Evolutionary conservation across 2,888 invertebrate species (phyloP).

Genomic region (Napeogenes inachia): DNA sequence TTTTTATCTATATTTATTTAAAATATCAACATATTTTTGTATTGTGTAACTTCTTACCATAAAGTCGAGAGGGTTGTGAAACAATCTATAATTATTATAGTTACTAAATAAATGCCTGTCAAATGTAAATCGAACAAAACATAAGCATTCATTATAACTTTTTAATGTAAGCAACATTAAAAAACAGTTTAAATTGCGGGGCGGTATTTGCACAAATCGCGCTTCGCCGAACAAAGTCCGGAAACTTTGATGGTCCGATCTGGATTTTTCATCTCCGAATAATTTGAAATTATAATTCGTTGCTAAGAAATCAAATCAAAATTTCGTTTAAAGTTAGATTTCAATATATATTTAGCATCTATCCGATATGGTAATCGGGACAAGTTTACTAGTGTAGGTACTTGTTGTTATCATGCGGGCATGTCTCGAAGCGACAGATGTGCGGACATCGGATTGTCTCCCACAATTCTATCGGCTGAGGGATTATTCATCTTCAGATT

Average conservation of each 20-base stretch:
- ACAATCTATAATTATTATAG: too few relatives aligned
- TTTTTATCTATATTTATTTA: too few relatives aligned
- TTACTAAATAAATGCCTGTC: too few relatives aligned
- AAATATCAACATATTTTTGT: too few relatives aligned
- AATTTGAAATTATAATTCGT: conserved; percentile 75
- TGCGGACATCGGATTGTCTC: conserved; percentile 9
- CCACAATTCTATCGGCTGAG: not conserved
- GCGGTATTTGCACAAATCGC: conserved; percentile 43
- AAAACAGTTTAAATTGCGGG: conserved; percentile 64
- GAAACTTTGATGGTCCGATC: conserved; percentile 70
- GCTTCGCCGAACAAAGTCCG: conserved; percentile 38
- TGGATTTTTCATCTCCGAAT: conserved; percentile 73
- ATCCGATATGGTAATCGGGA: conserved; percentile 44
- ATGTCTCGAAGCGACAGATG: conserved; percentile 17
- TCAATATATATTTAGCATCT: conserved; percentile 70
- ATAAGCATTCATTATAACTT: conserved; percentile 25
- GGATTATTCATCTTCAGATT: conserved; percentile 7
- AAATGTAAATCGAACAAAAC: not conserved
- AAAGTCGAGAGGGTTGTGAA: too few relatives aligned
- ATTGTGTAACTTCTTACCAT: too few relatives aligned
- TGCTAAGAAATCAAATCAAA: conserved; percentile 74
- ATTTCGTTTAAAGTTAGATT: conserved; percentile 74
- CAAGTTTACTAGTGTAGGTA: conserved; percentile 23
- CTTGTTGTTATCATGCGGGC: conserved; percentile 17
- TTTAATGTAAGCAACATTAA: conserved; percentile 50